Evolutionary conservation across 2,797 vertebrate species (phyloP).

Genomic region (Crypturellus tataupa): DNA sequence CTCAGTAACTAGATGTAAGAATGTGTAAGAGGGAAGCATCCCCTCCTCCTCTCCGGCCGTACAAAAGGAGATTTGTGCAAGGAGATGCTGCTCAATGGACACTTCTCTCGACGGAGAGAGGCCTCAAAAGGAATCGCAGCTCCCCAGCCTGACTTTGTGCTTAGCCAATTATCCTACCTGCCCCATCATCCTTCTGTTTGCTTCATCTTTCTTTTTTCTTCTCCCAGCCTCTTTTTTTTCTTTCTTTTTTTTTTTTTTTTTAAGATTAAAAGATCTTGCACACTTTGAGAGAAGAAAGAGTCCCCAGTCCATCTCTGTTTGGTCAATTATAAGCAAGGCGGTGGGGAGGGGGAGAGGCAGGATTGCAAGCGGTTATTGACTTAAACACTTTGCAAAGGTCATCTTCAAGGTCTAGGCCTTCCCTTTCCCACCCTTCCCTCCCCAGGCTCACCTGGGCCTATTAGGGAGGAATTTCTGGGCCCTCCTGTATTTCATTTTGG

Average conservation of each 20-base stretch:
- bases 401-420: constrained; percentile 63
- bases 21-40: background rate
- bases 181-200: background rate
- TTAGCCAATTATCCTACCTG: background rate
- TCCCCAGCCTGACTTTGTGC: background rate
- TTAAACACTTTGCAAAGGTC: constrained; percentile 70
- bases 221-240: too few species aligned
- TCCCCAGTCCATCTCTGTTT: constrained; percentile 59
- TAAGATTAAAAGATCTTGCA: constrained; percentile 64
- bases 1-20: constrained; percentile 6
- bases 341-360: background rate
- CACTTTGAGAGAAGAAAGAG: constrained; percentile 49
- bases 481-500: constrained; percentile 39
- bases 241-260: background rate
- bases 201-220: background rate
- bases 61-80: constrained; percentile 37
- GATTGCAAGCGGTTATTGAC: constrained; percentile 60
- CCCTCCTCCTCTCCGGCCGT: background rate
- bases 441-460: constrained; percentile 71
- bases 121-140: background rate
- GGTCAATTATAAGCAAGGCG: constrained; percentile 58
- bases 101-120: background rate
- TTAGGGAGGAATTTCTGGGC: constrained; percentile 70
- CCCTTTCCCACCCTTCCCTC: constrained; percentile 7
- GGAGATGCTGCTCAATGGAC: background rate